phyloP scores from a whole-genome alignment of 2,797 vertebrate genomes.

The Neostethus bicornis region DNA sequence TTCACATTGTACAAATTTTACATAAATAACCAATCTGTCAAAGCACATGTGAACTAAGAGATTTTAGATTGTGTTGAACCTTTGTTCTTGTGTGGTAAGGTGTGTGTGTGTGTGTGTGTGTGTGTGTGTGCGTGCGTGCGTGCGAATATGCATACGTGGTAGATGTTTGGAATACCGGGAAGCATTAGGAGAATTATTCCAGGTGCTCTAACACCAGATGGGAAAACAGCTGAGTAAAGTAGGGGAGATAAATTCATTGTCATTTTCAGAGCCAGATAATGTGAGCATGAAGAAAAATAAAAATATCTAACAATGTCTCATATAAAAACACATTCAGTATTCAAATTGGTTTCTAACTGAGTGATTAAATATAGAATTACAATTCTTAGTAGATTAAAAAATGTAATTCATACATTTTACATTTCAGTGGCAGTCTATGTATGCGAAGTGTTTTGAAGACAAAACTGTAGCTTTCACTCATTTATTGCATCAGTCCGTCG shows the following conservation, averaged over 20 bases:
- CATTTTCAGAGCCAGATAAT: slow-evolving; percentile 39
- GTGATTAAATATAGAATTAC: slow-evolving; percentile 57
- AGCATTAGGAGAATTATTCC: slow-evolving; percentile 48
- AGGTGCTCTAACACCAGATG: slow-evolving; percentile 66
- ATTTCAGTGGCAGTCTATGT: slow-evolving; percentile 42
- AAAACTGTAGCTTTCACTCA: too few relatives aligned
- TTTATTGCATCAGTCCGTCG: too few relatives aligned
- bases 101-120: neutral
- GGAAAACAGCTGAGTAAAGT: slow-evolving; percentile 67
- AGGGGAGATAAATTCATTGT: slow-evolving; percentile 53
- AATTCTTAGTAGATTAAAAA: slow-evolving; percentile 67
- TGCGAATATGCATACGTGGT: slow-evolving; percentile 1
- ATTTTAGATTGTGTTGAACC: slow-evolving; percentile 4
- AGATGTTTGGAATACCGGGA: slow-evolving; percentile 9
- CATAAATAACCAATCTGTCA: slow-evolving; percentile 10
- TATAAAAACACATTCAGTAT: slow-evolving; percentile 62
- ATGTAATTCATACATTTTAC: slow-evolving; percentile 64
- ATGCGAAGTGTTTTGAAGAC: slow-evolving; percentile 27
- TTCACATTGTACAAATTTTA: slow-evolving; percentile 11
- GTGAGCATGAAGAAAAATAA: slow-evolving; percentile 25
- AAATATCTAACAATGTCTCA: slow-evolving; percentile 36
- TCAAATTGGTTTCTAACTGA: slow-evolving; percentile 58
- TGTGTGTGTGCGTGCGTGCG: neutral
- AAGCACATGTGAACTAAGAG: neutral
- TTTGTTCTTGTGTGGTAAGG: slow-evolving; percentile 8